phyloP scores from a whole-genome alignment of 2,797 vertebrate genomes.

The Hyperoplus lanceolatus region DNA sequence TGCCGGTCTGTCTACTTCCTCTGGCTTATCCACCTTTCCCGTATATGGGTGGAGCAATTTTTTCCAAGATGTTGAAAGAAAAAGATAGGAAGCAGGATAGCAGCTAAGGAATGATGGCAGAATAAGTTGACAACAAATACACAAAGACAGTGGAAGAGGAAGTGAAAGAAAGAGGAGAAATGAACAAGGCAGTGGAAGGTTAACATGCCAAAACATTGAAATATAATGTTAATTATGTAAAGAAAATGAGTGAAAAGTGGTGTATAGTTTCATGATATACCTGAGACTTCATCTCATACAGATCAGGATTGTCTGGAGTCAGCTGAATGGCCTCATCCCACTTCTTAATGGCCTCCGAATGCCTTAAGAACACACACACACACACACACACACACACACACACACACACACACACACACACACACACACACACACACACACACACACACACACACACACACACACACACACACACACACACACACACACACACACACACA shows the following conservation, averaged over 20 bases:
- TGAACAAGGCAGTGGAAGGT: background rate
- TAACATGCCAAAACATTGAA: slow-evolving; percentile 13
- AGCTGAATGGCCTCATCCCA: slow-evolving; percentile 97
- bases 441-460: too few relatives aligned
- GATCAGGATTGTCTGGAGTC: slow-evolving; percentile 90
- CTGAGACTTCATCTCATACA: slow-evolving; percentile 99
- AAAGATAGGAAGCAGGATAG: slow-evolving; percentile 1
- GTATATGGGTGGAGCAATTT: background rate
- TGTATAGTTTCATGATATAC: slow-evolving; percentile 73
- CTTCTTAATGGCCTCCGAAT: slow-evolving; percentile 93
- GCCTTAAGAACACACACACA: slow-evolving; percentile 77
- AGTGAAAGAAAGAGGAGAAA: slow-evolving; percentile 26
- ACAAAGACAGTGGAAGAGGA: background rate
- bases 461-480: too few relatives aligned
- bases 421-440: too few relatives aligned
- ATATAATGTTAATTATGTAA: background rate
- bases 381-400: too few relatives aligned
- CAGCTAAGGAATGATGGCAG: background rate
- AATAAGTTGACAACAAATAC: background rate
- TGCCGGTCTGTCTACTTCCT: slow-evolving; percentile 9
- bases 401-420: too few relatives aligned
- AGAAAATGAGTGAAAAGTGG: background rate
- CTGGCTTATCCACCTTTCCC: background rate
- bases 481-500: slow-evolving; percentile 43
- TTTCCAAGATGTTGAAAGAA: background rate